These are phyloP conservation scores for Patella depressa DNA, from an alignment of 2,888 invertebrate species.

Conservation along the genomic window DNA sequence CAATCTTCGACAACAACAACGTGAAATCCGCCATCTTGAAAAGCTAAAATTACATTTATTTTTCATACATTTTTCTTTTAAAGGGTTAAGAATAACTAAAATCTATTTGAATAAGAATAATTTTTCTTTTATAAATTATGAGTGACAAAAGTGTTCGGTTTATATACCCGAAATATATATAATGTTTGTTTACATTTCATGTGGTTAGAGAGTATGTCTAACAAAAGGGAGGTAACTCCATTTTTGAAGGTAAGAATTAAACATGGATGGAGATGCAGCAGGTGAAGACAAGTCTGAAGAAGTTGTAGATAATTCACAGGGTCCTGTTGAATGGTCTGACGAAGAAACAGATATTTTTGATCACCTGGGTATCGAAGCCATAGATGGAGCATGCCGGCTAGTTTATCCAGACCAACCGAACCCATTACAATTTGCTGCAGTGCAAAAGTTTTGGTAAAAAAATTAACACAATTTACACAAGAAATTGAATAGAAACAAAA, in stretches of 20 bases:
- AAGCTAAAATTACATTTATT: too few species aligned
- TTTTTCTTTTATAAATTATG: too few species aligned
- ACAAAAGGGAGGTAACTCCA: neutral
- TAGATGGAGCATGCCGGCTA: conserved; percentile 80
- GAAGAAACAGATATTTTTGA: conserved; percentile 38
- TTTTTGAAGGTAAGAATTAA: neutral
- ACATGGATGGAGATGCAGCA: conserved; percentile 28
- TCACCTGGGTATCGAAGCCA: conserved; percentile 78
- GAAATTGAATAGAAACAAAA: too few species aligned
- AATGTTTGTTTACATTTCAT: too few species aligned
- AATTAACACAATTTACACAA: conserved; percentile 35
- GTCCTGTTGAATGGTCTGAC: conserved; percentile 27
- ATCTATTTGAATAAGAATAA: too few species aligned
- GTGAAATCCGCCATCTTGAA: conserved; percentile 3
- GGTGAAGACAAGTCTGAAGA: conserved; percentile 14
- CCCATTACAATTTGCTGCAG: conserved; percentile 89
- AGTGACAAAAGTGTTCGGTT: too few species aligned
- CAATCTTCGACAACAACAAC: neutral
- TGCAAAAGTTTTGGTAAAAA: conserved; percentile 88
- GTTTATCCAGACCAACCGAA: conserved; percentile 91
- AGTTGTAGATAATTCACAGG: conserved; percentile 23
- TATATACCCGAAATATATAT: too few species aligned
- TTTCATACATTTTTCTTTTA: too few species aligned
- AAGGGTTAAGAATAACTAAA: too few species aligned
- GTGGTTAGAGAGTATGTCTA: neutral